Conservation (phyloP, 2,888 invertebrate species). For the Cecidostiba fungosa region DNA sequence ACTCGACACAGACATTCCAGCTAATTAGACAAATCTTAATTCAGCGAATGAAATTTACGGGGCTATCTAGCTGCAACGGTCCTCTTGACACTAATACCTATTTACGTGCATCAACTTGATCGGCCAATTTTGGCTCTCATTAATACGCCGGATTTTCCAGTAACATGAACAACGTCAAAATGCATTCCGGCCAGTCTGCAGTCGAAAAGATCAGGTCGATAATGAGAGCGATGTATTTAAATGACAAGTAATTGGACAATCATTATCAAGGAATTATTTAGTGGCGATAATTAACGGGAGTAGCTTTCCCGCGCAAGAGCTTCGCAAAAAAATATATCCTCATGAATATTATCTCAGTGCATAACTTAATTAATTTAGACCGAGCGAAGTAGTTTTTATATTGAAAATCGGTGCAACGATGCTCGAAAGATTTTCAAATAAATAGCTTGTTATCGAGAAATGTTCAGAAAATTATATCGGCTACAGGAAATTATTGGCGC, state of each 20-base stretch:
- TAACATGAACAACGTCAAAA: too few species aligned
- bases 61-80: background rate
- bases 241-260: background rate
- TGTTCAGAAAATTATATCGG: background rate
- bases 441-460: background rate
- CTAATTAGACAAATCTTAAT: conserved; percentile 9
- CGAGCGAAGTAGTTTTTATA: background rate
- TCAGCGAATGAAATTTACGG: background rate
- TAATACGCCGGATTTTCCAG: background rate
- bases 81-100: background rate
- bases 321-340: background rate
- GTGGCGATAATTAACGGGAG: background rate
- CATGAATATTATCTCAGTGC: background rate
- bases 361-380: background rate
- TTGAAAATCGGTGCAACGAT: background rate
- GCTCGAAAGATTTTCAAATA: background rate
- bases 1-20: background rate
- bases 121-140: background rate
- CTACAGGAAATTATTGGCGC: background rate
- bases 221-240: background rate
- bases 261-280: background rate
- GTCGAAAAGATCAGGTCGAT: background rate
- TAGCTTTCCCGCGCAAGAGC: background rate
- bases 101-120: background rate
- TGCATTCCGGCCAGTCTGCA: too few species aligned